Evolutionary conservation across 2,113 vertebrate species (phyloP).

Genomic region (Prolemur simus): DNA sequence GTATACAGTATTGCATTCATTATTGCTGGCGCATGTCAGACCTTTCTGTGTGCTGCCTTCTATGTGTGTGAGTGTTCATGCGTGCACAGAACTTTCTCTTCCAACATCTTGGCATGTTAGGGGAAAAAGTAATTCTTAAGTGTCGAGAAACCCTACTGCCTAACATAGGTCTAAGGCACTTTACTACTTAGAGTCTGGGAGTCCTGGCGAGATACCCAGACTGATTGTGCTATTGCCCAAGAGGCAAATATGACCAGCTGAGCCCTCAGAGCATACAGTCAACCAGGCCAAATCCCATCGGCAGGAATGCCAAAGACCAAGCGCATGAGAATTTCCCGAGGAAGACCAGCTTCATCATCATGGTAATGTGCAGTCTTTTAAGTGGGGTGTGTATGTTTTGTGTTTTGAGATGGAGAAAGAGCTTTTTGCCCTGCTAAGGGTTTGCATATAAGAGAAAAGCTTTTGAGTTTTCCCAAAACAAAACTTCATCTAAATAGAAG

Average conservation of each 20-base stretch:
- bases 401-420: background rate
- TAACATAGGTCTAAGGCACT: background rate
- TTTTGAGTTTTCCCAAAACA: background rate
- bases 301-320: background rate
- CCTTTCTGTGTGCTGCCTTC: background rate
- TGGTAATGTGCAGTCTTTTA: background rate
- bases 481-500: background rate
- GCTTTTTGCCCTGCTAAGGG: background rate
- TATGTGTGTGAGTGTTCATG: background rate
- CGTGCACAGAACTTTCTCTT: background rate
- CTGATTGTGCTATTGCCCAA: background rate
- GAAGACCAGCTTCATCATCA: background rate
- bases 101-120: background rate
- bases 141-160: background rate
- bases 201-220: background rate
- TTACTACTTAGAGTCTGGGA: background rate
- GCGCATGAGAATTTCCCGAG: background rate
- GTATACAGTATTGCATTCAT: background rate
- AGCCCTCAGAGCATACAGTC: background rate
- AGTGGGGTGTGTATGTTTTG: background rate
- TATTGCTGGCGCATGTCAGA: background rate
- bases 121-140: background rate
- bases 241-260: background rate
- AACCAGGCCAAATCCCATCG: background rate
- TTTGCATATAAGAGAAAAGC: background rate